A percentile compares a stretch with the other conserved stretches of the same genome.
These are phyloP conservation scores for Turnix velox DNA, from an alignment of 2,113 vertebrate species.

Conservation along the genomic window DNA sequence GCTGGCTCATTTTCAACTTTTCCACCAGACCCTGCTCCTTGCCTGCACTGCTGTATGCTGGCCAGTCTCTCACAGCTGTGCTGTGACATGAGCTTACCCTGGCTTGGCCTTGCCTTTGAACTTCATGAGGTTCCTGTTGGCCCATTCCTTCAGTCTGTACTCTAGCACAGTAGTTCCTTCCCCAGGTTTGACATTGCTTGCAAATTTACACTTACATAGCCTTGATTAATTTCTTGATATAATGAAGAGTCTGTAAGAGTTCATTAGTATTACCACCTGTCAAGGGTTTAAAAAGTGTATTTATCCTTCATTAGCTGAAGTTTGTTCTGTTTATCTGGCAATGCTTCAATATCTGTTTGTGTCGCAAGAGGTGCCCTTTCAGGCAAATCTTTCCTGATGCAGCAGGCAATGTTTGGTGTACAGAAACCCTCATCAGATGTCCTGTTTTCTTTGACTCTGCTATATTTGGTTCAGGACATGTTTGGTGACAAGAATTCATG, in stretches of 20 bases:
- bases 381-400: neutral
- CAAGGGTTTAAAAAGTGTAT: neutral
- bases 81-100: neutral
- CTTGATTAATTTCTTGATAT: neutral
- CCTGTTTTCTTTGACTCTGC: neutral
- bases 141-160: neutral
- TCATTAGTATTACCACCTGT: neutral
- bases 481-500: neutral
- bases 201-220: neutral
- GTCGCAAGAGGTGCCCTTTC: neutral
- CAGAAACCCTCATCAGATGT: neutral
- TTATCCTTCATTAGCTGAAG: neutral
- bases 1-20: neutral
- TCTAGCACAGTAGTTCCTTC: neutral
- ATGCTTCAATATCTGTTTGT: neutral
- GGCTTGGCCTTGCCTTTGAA: neutral
- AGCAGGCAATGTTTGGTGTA: neutral
- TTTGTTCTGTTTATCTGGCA: neutral
- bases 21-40: no score
- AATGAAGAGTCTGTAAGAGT: neutral
- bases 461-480: neutral
- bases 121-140: neutral
- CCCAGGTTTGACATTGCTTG: rapidly evolving
- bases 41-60: neutral
- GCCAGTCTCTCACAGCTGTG: neutral